These are phyloP conservation scores for Sigmodon hispidus DNA, from an alignment of 2,113 vertebrate genomes.

Conservation along the genomic window DNA sequence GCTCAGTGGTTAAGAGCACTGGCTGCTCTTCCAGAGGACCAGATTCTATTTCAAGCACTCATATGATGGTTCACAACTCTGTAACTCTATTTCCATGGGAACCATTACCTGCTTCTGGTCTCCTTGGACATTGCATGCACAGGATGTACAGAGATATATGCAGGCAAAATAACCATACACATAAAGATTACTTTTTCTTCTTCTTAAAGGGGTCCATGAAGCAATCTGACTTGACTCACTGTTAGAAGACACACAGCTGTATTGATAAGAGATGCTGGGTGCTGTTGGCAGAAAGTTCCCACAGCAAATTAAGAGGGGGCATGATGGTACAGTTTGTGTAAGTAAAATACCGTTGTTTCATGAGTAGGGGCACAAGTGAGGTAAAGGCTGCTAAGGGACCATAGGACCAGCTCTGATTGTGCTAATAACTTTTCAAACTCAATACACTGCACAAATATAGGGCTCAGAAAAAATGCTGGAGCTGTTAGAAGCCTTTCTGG, in stretches of 20 bases:
- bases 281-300: background rate
- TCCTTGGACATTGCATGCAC: background rate
- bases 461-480: background rate
- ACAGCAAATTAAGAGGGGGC: background rate
- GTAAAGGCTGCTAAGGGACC: background rate
- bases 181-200: background rate
- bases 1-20: background rate
- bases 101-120: background rate
- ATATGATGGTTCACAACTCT: background rate
- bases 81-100: background rate
- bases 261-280: background rate
- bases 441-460: rapidly evolving
- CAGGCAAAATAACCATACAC: background rate
- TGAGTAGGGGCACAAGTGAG: background rate
- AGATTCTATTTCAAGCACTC: background rate
- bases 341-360: background rate
- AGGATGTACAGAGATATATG: background rate
- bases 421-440: too few relatives aligned
- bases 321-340: background rate
- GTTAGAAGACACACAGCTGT: background rate
- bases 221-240: background rate
- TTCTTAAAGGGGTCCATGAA: background rate
- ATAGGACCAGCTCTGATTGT: background rate
- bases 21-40: background rate
- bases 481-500: background rate